phyloP scores from a whole-genome alignment of 2,797 vertebrate species.

The Mallotus villosus region DNA sequence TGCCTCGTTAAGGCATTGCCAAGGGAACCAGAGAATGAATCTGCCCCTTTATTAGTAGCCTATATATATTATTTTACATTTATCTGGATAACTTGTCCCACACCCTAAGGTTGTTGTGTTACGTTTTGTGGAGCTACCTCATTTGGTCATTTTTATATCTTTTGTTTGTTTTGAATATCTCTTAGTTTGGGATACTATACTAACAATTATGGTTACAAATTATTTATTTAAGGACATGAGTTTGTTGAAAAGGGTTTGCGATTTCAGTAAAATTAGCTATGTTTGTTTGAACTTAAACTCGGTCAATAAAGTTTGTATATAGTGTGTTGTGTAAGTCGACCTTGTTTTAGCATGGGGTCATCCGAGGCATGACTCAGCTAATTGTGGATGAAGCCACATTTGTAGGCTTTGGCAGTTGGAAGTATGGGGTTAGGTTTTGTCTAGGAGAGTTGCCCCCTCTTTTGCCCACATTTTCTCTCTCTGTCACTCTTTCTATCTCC shows the following conservation, averaged over 20 bases:
- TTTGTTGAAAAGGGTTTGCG: background rate
- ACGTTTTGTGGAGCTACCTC: too few relatives aligned
- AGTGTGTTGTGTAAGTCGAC: background rate
- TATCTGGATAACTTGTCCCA: background rate
- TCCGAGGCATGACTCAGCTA: background rate
- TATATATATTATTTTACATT: background rate
- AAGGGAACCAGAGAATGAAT: conserved; percentile 1
- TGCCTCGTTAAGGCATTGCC: background rate
- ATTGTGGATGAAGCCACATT: background rate
- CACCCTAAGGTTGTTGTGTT: background rate
- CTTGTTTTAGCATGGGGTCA: background rate
- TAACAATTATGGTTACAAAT: too few relatives aligned
- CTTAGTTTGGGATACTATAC: too few relatives aligned
- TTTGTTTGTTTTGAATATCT: too few relatives aligned
- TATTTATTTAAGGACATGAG: background rate
- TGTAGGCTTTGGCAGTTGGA: background rate
- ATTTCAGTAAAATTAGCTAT: background rate
- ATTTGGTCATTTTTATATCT: too few relatives aligned
- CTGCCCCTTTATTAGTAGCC: background rate
- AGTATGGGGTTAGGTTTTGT: background rate
- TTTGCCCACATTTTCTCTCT: conserved; percentile 5
- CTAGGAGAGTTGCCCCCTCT: background rate
- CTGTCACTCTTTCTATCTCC: too few relatives aligned
- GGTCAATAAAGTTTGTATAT: background rate
- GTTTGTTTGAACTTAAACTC: background rate